Base-by-base conservation (phyloP, 1,140 invertebrate species). In the Lasioglossum baleicum region DNA sequence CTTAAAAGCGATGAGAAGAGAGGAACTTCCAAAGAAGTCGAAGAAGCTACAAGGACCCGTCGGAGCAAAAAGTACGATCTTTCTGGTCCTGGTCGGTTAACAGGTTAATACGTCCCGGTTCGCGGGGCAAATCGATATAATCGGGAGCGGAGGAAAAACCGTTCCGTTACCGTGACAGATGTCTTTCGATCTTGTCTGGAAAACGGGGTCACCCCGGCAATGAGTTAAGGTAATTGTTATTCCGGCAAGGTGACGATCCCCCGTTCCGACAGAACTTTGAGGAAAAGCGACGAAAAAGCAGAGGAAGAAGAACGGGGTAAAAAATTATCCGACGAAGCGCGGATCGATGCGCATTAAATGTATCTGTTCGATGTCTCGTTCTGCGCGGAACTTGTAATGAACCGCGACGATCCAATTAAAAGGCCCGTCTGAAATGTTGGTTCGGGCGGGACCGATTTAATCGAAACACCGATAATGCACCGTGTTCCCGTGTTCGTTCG, bases 361-460 rank as follows among this genome's bases (percentile, higher is more conserved):
- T 22, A 72, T 58, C 35, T 61, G 20, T 35, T 10, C 56, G 56
- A 10, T 10, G 10, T 48, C 44, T 48, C 44, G 44, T 44, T 44
- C 8, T 7, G 44, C 44, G 26, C 26, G 35, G 44, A 48, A 10
- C 44, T 11, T 48, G 22, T 6, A 66, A 79, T 11, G 42, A 20
- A 42, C 15, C 8, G n/a, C 3, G 35, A 78, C 40, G 48, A 79
- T 65, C 61, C 61, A 56, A 72, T 79, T 79, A 73, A 65, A 65
- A 58, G n/a, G 60, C 26, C 2, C 15, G 42, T 22, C 7, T 40
- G 13, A 31, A 65, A 22, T 17, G 42, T 40, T 22, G 31, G 20
- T 15, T 1, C 20, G 60, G 22, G 17, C 5, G 10, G 7, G 66
- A 61, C 22, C n/a, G 42, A 17, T 56, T 68, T 60, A 61, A 76